These are phyloP conservation scores for Brachyalestes nurse DNA, from an alignment of 2,797 vertebrate genomes.

Conservation along the genomic window DNA sequence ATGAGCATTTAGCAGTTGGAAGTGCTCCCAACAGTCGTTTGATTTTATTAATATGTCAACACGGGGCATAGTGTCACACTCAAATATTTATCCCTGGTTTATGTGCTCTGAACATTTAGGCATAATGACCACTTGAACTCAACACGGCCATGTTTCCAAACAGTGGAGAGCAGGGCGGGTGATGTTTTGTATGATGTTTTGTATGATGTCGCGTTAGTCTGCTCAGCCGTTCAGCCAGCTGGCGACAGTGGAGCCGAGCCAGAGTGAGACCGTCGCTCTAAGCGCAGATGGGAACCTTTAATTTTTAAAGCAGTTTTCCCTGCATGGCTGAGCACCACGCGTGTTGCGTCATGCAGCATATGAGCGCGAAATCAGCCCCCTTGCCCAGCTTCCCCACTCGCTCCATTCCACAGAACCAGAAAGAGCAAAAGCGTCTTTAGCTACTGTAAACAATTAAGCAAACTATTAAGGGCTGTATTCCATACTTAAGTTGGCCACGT, in stretches of 20 bases:
- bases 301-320: slow-evolving; percentile 81
- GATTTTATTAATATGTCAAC: slow-evolving; percentile 76
- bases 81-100: slow-evolving; percentile 67
- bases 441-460: neutral
- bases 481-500: too few relatives aligned
- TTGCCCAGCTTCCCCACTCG: neutral
- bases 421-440: neutral
- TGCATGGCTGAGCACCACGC: slow-evolving; percentile 66
- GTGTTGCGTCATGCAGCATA: slow-evolving; percentile 67
- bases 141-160: slow-evolving; percentile 69
- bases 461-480: neutral
- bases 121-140: slow-evolving; percentile 77
- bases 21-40: slow-evolving; percentile 70
- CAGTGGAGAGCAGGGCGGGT: slow-evolving; percentile 47
- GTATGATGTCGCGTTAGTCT: slow-evolving; percentile 73
- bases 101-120: slow-evolving; percentile 58
- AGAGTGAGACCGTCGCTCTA: slow-evolving; percentile 60
- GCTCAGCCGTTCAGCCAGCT: slow-evolving; percentile 73
- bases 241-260: slow-evolving; percentile 60
- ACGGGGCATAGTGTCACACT: slow-evolving; percentile 63
- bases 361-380: slow-evolving; percentile 72
- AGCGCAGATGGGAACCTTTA: slow-evolving; percentile 75
- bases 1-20: slow-evolving; percentile 68
- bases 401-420: slow-evolving; percentile 9
- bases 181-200: slow-evolving; percentile 71